Percentiles rank a stretch among this genome's conserved stretches.
phyloP scores from a whole-genome alignment of 1,140 invertebrate genomes.

The Nasonia giraulti region DNA sequence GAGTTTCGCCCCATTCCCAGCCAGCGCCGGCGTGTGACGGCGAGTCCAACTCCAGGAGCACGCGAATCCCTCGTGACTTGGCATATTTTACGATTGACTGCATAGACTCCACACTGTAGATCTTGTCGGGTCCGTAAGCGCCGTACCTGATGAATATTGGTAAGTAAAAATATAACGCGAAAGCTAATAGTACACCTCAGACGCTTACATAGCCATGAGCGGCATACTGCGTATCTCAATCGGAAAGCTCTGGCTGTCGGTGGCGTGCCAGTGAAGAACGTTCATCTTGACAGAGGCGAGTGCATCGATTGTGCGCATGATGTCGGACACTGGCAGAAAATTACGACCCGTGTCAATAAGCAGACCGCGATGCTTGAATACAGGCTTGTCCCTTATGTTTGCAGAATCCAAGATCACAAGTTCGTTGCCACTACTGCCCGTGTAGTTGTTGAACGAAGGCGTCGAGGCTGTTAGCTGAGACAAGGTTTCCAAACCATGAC shows the following conservation, averaged over 20 bases:
- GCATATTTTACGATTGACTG: constrained; percentile 80
- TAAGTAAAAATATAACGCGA: background rate
- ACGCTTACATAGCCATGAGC: constrained; percentile 75
- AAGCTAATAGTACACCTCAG: background rate
- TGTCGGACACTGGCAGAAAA: constrained; percentile 81
- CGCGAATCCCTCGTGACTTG: constrained; percentile 80
- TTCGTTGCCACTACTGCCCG: constrained; percentile 7
- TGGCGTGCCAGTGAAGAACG: constrained; percentile 90
- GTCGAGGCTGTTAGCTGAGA: constrained; percentile 78
- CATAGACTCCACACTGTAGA: constrained; percentile 82
- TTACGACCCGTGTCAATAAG: constrained; percentile 86
- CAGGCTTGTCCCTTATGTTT: constrained; percentile 66
- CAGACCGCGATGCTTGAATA: constrained; percentile 79
- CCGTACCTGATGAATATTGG: constrained; percentile 76
- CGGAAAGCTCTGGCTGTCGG: constrained; percentile 89
- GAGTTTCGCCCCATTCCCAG: constrained; percentile 84
- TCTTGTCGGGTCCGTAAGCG: constrained; percentile 81
- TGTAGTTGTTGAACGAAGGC: constrained; percentile 6
- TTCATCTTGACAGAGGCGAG: constrained; percentile 89
- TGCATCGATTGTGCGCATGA: constrained; percentile 84
- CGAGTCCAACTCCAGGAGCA: constrained; percentile 85
- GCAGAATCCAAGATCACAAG: constrained; percentile 66
- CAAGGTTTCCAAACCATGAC: constrained; percentile 86
- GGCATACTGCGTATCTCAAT: constrained; percentile 81
- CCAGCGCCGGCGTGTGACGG: constrained; percentile 88